Percentiles rank a stretch among this genome's conserved stretches.
Evolutionary conservation across 2,888 invertebrate genomes (phyloP).

Genomic region (Elgonia sp.): DNA sequence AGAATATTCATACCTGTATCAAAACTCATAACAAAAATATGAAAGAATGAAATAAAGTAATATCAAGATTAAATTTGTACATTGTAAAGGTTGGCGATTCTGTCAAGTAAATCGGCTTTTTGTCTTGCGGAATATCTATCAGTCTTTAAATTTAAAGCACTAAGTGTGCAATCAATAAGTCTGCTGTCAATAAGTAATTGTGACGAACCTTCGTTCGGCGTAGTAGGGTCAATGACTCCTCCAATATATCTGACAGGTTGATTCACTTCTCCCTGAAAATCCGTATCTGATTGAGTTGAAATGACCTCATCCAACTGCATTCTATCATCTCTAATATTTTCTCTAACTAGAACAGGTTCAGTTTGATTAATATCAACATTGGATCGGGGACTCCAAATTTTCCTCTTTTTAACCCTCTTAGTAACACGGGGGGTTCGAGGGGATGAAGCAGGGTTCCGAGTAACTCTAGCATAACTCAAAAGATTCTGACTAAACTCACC

Average conservation of each 20-base stretch:
- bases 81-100: too few relatives aligned
- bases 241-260: too few relatives aligned
- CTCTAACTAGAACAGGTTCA: background rate
- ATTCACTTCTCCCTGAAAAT: too few relatives aligned
- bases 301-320: background rate
- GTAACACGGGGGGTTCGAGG: too few relatives aligned
- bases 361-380: background rate
- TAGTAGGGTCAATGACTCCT: too few relatives aligned
- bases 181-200: too few relatives aligned
- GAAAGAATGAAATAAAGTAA: background rate
- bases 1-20: background rate
- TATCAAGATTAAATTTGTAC: background rate
- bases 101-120: too few relatives aligned
- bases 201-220: too few relatives aligned
- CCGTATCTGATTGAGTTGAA: too few relatives aligned
- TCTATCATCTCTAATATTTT: background rate
- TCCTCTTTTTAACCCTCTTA: background rate
- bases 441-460: background rate
- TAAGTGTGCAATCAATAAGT: too few relatives aligned
- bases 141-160: too few relatives aligned
- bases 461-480: background rate
- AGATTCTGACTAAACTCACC: background rate
- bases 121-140: too few relatives aligned
- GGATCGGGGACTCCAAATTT: background rate
- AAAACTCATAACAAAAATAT: background rate